Evolutionary conservation across 1,140 invertebrate species (phyloP).

Genomic region (Onthophagus taurus): DNA sequence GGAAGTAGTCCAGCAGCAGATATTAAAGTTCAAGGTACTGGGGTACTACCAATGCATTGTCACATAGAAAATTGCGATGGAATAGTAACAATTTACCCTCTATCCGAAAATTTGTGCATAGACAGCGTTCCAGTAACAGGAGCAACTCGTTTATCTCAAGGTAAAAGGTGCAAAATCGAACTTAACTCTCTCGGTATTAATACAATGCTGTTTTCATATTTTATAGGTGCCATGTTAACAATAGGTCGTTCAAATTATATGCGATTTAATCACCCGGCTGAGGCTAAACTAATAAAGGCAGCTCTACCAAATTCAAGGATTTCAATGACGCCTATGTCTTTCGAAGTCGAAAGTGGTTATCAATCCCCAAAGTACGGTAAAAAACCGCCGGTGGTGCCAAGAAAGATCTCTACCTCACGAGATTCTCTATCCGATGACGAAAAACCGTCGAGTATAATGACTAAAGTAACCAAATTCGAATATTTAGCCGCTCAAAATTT

Average conservation of each 20-base stretch:
- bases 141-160: conserved; percentile 64
- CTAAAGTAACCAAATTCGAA: conserved; percentile 52
- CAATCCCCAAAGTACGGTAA: conserved; percentile 30
- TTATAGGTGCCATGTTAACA: conserved; percentile 72
- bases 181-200: no score
- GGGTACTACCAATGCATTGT: conserved; percentile 73
- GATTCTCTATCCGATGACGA: conserved; percentile 43
- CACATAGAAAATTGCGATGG: conserved; percentile 73
- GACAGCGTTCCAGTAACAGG: conserved; percentile 56
- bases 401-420: conserved; percentile 32
- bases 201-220: no score
- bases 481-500: conserved; percentile 42
- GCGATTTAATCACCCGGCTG: conserved; percentile 82
- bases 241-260: conserved; percentile 81
- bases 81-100: conserved; percentile 69
- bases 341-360: conserved; percentile 37
- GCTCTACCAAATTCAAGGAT: conserved; percentile 64
- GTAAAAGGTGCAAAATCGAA: conserved; percentile 39
- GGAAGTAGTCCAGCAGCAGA: conserved; percentile 65
- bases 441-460: conserved; percentile 43
- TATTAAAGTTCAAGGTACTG: conserved; percentile 69
- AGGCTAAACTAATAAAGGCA: conserved; percentile 74
- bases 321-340: conserved; percentile 64
- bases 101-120: conserved; percentile 56
- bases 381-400: conserved; percentile 44